Evolutionary conservation across 1,140 invertebrate species (phyloP).

Genomic region (Steinernema feltiae): DNA sequence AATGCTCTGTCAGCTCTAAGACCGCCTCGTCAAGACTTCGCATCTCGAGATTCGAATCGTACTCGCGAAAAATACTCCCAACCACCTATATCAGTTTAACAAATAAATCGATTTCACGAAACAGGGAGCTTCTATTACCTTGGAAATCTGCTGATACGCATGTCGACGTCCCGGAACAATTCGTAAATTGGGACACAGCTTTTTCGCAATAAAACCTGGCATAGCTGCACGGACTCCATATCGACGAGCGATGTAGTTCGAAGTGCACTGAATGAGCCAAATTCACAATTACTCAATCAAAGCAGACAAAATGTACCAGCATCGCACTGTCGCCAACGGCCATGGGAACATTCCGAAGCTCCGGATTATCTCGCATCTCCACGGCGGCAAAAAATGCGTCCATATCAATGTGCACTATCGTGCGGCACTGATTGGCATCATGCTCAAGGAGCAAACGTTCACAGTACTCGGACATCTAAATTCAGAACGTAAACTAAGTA

Average conservation of each 20-base stretch:
- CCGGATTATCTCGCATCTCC: slow-evolving; percentile 66
- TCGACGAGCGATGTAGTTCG: slow-evolving; percentile 66
- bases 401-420: slow-evolving; percentile 68
- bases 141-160: slow-evolving; percentile 63
- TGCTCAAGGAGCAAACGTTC: slow-evolving; percentile 34
- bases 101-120: neutral
- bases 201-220: slow-evolving; percentile 69
- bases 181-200: slow-evolving; percentile 66
- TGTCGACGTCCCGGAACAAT: slow-evolving; percentile 64
- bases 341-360: slow-evolving; percentile 65
- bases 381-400: slow-evolving; percentile 69
- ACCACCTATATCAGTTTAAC: slow-evolving; percentile 25
- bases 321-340: slow-evolving; percentile 66
- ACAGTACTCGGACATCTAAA: slow-evolving; percentile 23
- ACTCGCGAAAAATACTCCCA: slow-evolving; percentile 61
- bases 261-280: slow-evolving; percentile 63
- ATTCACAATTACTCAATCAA: neutral
- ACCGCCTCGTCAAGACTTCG: slow-evolving; percentile 68
- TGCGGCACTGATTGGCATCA: slow-evolving; percentile 62
- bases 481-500: too few relatives aligned
- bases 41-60: slow-evolving; percentile 64
- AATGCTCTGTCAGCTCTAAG: slow-evolving; percentile 65
- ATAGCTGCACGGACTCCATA: slow-evolving; percentile 69
- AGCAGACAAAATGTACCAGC: slow-evolving; percentile 62
- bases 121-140: too few relatives aligned